Percentiles rank a stretch among this genome's conserved stretches.
These are phyloP conservation scores for Parambassis ranga DNA, from an alignment of 2,797 vertebrate genomes.

Conservation along the genomic window DNA sequence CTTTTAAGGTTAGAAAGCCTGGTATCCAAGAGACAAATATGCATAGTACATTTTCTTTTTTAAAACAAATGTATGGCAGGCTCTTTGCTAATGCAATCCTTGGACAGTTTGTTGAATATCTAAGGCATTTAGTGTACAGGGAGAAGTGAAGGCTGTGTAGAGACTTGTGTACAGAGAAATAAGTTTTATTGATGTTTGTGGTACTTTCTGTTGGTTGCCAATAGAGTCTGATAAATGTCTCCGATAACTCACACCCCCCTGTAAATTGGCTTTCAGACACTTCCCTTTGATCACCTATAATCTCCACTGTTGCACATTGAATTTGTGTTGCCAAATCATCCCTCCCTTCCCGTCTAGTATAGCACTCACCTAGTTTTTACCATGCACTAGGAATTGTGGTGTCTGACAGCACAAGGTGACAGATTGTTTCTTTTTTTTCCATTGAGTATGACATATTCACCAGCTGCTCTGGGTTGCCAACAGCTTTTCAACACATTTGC, in stretches of 20 bases:
- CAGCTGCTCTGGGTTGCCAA: slow-evolving; percentile 11
- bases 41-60: background rate
- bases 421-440: slow-evolving; percentile 24
- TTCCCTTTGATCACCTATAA: slow-evolving; percentile 35
- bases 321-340: slow-evolving; percentile 17
- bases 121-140: slow-evolving; percentile 1
- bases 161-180: slow-evolving; percentile 14
- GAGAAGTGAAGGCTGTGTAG: slow-evolving; percentile 1
- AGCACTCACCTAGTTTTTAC: background rate
- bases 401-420: slow-evolving; percentile 21
- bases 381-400: background rate
- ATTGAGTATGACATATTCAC: slow-evolving; percentile 18
- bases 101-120: background rate
- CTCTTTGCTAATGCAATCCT: background rate
- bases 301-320: slow-evolving; percentile 12
- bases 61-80: background rate
- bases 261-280: slow-evolving; percentile 35
- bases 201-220: slow-evolving; percentile 24
- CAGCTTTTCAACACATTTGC: slow-evolving; percentile 40
- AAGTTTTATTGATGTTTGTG: slow-evolving; percentile 31
- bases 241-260: slow-evolving; percentile 15
- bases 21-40: background rate
- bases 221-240: slow-evolving; percentile 30
- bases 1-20: background rate
- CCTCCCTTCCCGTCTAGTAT: background rate